These are phyloP conservation scores for Xestobium rufovillosum DNA, from an alignment of 2,888 invertebrate genomes.

Conservation along the genomic window DNA sequence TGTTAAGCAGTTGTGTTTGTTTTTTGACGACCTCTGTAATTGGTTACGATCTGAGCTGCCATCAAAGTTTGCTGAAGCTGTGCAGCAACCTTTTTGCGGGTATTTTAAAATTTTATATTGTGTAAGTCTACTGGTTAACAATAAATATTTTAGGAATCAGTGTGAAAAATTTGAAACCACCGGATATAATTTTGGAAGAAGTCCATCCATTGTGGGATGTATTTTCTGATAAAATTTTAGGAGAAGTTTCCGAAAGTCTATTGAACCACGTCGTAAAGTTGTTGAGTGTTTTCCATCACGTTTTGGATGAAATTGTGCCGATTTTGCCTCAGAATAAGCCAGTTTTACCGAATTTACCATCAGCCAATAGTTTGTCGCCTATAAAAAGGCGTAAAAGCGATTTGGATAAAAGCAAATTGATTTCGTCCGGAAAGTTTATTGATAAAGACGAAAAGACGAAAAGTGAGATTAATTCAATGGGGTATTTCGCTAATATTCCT, in stretches of 20 bases:
- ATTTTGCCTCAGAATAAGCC: slow-evolving; percentile 46
- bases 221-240: slow-evolving; percentile 42
- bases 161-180: slow-evolving; percentile 21
- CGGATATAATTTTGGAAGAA: slow-evolving; percentile 10
- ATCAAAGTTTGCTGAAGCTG: slow-evolving; percentile 45
- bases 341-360: slow-evolving; percentile 49
- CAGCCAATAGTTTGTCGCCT: slow-evolving; percentile 43
- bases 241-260: slow-evolving; percentile 54
- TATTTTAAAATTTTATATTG: slow-evolving; percentile 26
- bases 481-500: slow-evolving; percentile 61
- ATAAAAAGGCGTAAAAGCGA: slow-evolving; percentile 42
- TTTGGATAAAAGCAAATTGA: slow-evolving; percentile 34
- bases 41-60: slow-evolving; percentile 49
- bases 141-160: slow-evolving; percentile 18
- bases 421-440: slow-evolving; percentile 25
- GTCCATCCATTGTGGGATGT: slow-evolving; percentile 36
- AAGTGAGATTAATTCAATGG: slow-evolving; percentile 41
- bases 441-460: slow-evolving; percentile 37
- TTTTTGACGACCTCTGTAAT: slow-evolving; percentile 46
- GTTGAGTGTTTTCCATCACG: slow-evolving; percentile 66
- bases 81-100: slow-evolving; percentile 53
- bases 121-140: slow-evolving; percentile 4
- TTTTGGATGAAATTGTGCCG: slow-evolving; percentile 63
- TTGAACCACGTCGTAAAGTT: slow-evolving; percentile 61
- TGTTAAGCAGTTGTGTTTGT: slow-evolving; percentile 38